These are phyloP conservation scores for Oreochromis spilurus DNA, from an alignment of 2,113 vertebrate genomes.

Conservation along the genomic window DNA sequence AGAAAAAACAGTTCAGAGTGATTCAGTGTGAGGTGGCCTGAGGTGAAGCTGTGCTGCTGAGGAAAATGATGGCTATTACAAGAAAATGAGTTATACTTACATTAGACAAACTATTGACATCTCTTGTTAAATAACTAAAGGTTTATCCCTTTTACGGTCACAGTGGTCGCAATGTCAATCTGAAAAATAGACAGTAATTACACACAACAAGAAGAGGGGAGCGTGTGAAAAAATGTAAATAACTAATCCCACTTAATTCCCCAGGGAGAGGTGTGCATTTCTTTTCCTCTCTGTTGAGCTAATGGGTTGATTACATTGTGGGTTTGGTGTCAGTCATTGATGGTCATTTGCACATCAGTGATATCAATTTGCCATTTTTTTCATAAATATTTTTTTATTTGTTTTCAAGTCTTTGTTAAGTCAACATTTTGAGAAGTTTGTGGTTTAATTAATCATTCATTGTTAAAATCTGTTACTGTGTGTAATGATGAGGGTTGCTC, in stretches of 20 bases:
- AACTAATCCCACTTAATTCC: neutral
- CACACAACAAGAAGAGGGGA: neutral
- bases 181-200: neutral
- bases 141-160: neutral
- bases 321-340: neutral
- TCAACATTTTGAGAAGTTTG: neutral
- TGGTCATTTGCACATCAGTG: neutral
- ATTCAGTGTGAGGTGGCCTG: neutral
- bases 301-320: neutral
- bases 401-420: neutral
- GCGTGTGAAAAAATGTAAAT: neutral
- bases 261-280: neutral
- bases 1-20: neutral
- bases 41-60: neutral
- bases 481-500: neutral
- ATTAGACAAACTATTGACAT: slow-evolving; percentile 7
- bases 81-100: neutral
- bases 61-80: neutral
- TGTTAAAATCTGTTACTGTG: neutral
- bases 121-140: neutral
- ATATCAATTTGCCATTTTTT: neutral
- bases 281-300: neutral
- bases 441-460: neutral
- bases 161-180: neutral
- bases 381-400: neutral